Evolutionary conservation across 2,888 invertebrate species (phyloP).

Genomic region (Mantis religiosa): DNA sequence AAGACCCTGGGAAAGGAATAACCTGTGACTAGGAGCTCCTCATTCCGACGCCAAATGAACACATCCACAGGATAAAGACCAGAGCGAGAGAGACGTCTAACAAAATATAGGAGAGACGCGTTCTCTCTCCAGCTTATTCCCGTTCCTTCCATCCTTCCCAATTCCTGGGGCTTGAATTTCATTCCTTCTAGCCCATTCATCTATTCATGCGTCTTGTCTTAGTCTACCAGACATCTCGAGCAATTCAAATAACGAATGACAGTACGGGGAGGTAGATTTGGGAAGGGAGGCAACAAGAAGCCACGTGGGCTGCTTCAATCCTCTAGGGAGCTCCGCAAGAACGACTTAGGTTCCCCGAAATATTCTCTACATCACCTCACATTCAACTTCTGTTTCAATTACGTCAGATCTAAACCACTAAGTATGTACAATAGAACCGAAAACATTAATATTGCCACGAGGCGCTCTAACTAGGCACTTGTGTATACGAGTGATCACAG

Average conservation of each 20-base stretch:
- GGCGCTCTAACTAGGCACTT: too few species aligned
- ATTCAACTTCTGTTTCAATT: neutral
- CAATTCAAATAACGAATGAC: conserved; percentile 13
- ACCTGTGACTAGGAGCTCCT: conserved; percentile 12
- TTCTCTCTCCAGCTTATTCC: neutral
- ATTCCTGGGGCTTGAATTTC: neutral
- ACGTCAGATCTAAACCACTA: too few species aligned
- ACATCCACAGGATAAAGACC: conserved; percentile 22
- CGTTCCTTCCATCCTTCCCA: neutral
- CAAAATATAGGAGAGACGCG: conserved; percentile 2
- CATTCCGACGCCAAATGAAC: conserved; percentile 21
- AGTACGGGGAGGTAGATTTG: neutral
- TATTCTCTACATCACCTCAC: neutral
- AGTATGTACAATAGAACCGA: too few species aligned
- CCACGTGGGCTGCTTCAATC: neutral
- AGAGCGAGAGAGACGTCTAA: neutral
- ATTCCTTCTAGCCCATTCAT: conserved; percentile 12
- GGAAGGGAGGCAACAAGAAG: neutral
- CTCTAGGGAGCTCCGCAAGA: neutral
- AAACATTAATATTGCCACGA: too few species aligned
- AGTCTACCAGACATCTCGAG: conserved; percentile 5
- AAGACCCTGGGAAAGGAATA: conserved; percentile 14
- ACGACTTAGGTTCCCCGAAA: neutral
- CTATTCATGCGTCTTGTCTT: conserved; percentile 18
- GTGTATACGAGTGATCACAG: too few species aligned